phyloP scores from a whole-genome alignment of 2,888 invertebrate species.

The Boloria euphrosyne region DNA sequence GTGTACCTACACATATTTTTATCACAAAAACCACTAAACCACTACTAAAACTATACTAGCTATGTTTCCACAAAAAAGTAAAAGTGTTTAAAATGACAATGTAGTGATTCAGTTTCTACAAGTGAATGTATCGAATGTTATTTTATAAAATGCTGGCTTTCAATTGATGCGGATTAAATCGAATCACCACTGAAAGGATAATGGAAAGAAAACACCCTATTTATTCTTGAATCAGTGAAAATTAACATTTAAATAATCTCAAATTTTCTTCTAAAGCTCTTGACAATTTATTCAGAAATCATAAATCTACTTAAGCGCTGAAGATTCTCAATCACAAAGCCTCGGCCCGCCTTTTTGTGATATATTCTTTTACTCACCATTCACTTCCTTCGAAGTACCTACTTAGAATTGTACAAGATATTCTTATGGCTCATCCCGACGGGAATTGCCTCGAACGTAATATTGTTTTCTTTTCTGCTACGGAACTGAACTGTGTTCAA shows the following conservation, averaged over 20 bases:
- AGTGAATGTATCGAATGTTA: not conserved
- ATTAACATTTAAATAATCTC: constrained; percentile 26
- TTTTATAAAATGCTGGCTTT: not conserved
- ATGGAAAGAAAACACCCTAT: not conserved
- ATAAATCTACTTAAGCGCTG: constrained; percentile 37
- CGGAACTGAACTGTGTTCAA: constrained; percentile 32
- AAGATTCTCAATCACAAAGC: constrained; percentile 37
- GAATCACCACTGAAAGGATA: not conserved
- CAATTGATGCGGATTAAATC: not conserved
- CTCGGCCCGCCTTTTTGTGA: constrained; percentile 39
- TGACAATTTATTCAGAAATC: constrained; percentile 37
- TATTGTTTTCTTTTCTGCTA: constrained; percentile 40
- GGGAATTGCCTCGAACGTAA: constrained; percentile 38
- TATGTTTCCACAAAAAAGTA: constrained; percentile 1
- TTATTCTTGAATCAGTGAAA: constrained; percentile 14
- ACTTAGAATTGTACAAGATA: constrained; percentile 41
- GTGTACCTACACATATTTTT: not conserved
- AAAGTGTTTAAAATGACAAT: constrained; percentile 6
- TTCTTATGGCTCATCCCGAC: constrained; percentile 37
- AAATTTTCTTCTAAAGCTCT: constrained; percentile 26
- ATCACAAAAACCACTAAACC: constrained; percentile 16
- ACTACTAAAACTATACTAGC: constrained; percentile 8
- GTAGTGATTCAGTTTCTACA: not conserved
- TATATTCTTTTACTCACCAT: constrained; percentile 39
- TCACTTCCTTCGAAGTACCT: constrained; percentile 37